Evolutionary conservation across 2,888 invertebrate genomes (phyloP).

Genomic region (Oscheius onirici): DNA sequence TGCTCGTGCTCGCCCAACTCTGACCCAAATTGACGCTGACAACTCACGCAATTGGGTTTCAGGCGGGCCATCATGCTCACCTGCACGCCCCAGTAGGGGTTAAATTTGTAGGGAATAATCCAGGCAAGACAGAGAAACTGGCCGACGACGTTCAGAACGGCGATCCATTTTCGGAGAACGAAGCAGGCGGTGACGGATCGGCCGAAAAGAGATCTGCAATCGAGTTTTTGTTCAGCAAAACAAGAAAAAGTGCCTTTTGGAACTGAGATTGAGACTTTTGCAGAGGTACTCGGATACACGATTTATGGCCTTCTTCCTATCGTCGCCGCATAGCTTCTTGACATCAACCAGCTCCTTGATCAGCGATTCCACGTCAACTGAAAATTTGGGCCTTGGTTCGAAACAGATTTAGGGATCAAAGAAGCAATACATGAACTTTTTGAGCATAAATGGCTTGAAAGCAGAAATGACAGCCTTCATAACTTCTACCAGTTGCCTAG

Average conservation of each 20-base stretch:
- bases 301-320: background rate
- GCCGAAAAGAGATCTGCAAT: background rate
- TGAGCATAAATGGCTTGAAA: too few species aligned
- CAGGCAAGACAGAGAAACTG: slow-evolving; percentile 35
- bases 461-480: too few species aligned
- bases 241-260: background rate
- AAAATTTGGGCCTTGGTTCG: too few species aligned
- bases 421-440: too few species aligned
- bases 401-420: too few species aligned
- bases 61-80: slow-evolving; percentile 22
- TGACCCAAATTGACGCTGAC: too few species aligned
- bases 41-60: too few species aligned
- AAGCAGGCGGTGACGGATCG: slow-evolving; percentile 8
- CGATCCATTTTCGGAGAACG: slow-evolving; percentile 35
- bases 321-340: background rate
- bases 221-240: background rate
- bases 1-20: too few species aligned
- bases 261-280: slow-evolving; percentile 12
- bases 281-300: slow-evolving; percentile 10
- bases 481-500: too few species aligned
- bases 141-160: slow-evolving; percentile 17
- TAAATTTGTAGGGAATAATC: slow-evolving; percentile 32
- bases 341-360: slow-evolving; percentile 24
- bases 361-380: background rate
- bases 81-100: slow-evolving; percentile 38